A percentile compares a stretch with the other conserved stretches of the same genome.
These are phyloP conservation scores for Axea sp. DNA, from an alignment of 2,888 invertebrate species.

Conservation along the genomic window DNA sequence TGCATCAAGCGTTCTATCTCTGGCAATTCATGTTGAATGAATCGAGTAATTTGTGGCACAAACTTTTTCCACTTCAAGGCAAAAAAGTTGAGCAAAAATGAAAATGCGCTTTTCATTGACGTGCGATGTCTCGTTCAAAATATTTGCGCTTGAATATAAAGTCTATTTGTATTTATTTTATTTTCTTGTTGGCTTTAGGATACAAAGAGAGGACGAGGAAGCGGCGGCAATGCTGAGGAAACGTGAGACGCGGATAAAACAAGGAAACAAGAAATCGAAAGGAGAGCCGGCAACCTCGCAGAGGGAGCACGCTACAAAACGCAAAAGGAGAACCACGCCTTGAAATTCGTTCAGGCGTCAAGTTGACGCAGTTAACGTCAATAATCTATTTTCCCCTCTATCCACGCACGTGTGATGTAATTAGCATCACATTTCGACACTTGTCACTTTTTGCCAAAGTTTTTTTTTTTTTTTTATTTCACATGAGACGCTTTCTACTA, in stretches of 20 bases:
- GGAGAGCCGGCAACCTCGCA: constrained; percentile 74
- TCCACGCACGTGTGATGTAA: constrained; percentile 41
- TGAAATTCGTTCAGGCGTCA: constrained; percentile 56
- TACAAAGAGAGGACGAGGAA: constrained; percentile 16
- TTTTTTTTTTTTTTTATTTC: not conserved
- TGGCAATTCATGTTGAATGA: constrained; percentile 27
- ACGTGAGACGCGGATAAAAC: constrained; percentile 58
- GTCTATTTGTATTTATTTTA: constrained; percentile 29
- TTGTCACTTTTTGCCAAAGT: no score
- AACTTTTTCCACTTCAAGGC: constrained; percentile 26
- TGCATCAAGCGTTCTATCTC: constrained; percentile 4
- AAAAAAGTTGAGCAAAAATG: constrained; percentile 7
- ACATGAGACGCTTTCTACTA: no score
- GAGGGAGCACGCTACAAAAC: constrained; percentile 71
- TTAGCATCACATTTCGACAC: constrained; percentile 33
- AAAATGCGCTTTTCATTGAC: constrained; percentile 39
- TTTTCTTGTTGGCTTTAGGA: not conserved
- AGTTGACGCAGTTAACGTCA: constrained; percentile 60
- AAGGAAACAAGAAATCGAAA: constrained; percentile 54
- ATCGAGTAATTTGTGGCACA: constrained; percentile 41
- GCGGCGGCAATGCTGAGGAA: constrained; percentile 33
- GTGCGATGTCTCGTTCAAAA: constrained; percentile 12
- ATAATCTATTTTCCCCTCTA: constrained; percentile 33
- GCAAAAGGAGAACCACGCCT: constrained; percentile 71
- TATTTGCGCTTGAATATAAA: constrained; percentile 18